Evolutionary conservation across 2,888 invertebrate genomes (phyloP), one percentile per base, ranked within the genome.

Genomic region (Bombylius major): DNA sequence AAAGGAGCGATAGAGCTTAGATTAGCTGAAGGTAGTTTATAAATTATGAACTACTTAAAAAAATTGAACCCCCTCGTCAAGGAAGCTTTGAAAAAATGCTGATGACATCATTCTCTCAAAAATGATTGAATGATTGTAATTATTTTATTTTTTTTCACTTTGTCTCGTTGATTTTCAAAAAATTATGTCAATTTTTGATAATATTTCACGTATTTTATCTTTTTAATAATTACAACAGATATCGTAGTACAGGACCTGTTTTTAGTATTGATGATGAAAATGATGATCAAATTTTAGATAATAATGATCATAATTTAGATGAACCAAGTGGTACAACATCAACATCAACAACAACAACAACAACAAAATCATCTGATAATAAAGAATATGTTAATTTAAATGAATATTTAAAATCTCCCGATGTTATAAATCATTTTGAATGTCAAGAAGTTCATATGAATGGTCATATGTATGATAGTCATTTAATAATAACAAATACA

Each of bases 221-320:
- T 23, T n/a, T 23, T 23, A 23, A 1, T 23, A 23, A 23, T 42
- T 42, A 8, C 11, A 42, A 8, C 11, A 42, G 45, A 14, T 93
- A 94, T 70, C 81, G 93, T 63, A 91, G 91, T 75, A 87, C 90
- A 56, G 88, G 89, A 1, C 91, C 93, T 8, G 92, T 96, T 9
- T 97, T 97, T 70, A 92, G 92, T 70, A 93, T 96, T 67, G 93
- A 92, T 65, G 95, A 94, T 68, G 93, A 94, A 70, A 81, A 83
- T 61, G 83, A 83, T 66, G 79, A 78, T 60, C 75, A 78, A 59
- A 66, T 74, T 61, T 62, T 70, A 59, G 61, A 72, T 62, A 31
- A 64, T 62, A 70, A 75, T 65, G 77, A 76, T 59, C 70, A 76
- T 60, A 69, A 78, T 62, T 68, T 54, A 65, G 54, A 50, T 23